Percentiles rank a stretch among this genome's conserved stretches.
phyloP scores from a whole-genome alignment of 2,888 invertebrate species.

The Macrophya alboannulata region DNA sequence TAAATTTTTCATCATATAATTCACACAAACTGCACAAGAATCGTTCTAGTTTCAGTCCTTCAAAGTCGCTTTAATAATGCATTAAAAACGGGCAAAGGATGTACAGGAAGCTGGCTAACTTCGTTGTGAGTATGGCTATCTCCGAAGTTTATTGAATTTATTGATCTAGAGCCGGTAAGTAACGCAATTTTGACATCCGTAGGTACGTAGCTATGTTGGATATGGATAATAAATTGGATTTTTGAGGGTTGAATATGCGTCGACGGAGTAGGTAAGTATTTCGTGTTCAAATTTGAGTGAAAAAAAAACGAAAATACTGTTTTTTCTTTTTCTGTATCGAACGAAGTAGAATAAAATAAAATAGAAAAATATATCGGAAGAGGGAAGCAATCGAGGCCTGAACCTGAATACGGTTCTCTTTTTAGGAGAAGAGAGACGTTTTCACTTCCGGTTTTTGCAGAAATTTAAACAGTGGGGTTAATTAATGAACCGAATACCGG shows the following conservation, averaged over 20 bases:
- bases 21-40: not conserved
- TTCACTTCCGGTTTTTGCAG: conserved; percentile 52
- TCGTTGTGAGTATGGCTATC: not conserved
- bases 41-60: not conserved
- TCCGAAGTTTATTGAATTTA: conserved; percentile 30
- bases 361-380: conserved; percentile 34
- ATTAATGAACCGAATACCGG: conserved; percentile 56
- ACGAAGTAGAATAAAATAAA: not conserved
- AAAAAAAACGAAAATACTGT: not conserved
- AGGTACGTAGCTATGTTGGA: not conserved
- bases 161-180: not conserved
- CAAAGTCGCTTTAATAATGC: not conserved
- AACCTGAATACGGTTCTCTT: not conserved
- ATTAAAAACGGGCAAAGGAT: not conserved
- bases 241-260: not conserved
- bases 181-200: conserved; percentile 18
- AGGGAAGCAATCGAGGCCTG: conserved; percentile 30
- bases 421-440: conserved; percentile 67
- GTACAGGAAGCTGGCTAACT: conserved; percentile 39
- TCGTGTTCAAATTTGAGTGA: no score
- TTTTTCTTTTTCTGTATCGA: not conserved
- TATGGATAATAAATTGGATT: conserved; percentile 27
- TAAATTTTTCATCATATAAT: not conserved
- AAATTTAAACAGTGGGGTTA: conserved; percentile 47
- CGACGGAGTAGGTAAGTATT: not conserved